Conservation (phyloP, 2,113 vertebrate genomes). For the Indicator indicator region DNA sequence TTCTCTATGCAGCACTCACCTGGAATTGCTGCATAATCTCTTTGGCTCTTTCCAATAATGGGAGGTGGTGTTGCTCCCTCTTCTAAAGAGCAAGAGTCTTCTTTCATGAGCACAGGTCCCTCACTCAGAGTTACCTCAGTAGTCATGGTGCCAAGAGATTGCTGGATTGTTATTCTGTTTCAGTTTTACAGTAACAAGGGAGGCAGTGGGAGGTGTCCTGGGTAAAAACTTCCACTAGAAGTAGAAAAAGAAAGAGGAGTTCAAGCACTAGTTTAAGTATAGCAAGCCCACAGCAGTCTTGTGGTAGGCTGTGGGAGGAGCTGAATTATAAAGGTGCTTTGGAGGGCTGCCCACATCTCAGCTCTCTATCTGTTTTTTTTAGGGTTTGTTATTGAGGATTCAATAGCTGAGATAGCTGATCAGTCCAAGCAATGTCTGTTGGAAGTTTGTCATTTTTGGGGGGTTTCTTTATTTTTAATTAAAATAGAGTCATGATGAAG, state of each 20-base stretch:
- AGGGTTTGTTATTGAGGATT: neutral
- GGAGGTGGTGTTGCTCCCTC: accelerated
- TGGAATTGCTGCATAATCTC: neutral
- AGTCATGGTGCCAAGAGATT: neutral
- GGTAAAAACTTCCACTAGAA: neutral
- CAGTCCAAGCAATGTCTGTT: neutral
- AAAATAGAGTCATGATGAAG: neutral
- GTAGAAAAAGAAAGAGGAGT: neutral
- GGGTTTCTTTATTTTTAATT: slow-evolving; percentile 22
- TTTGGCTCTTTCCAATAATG: neutral
- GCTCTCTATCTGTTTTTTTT: neutral
- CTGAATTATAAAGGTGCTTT: slow-evolving; percentile 17
- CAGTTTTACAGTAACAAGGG: neutral
- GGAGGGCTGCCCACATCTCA: neutral
- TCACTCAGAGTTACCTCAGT: neutral
- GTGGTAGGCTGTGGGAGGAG: neutral
- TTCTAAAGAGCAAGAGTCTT: neutral
- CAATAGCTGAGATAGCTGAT: slow-evolving; percentile 12
- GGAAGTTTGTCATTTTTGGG: neutral
- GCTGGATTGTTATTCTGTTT: neutral
- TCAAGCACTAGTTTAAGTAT: neutral
- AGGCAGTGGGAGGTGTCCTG: neutral
- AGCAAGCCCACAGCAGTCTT: neutral
- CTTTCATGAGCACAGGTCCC: neutral
- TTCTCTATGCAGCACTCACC: neutral